Evolutionary conservation across 2,113 vertebrate genomes (phyloP).

Genomic region (Aphyosemion australe): DNA sequence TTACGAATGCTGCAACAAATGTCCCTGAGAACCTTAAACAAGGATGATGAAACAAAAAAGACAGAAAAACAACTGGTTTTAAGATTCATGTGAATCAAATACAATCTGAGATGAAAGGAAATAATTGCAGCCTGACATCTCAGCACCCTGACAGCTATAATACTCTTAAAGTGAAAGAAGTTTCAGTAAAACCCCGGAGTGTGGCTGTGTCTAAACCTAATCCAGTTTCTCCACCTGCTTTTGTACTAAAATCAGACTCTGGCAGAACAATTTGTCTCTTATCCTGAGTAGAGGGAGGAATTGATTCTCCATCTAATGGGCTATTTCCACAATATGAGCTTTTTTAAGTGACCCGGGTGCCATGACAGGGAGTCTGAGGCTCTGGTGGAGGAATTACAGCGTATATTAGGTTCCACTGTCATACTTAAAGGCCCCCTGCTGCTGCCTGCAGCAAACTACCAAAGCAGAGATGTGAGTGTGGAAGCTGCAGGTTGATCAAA

Average conservation of each 20-base stretch:
- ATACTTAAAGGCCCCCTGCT: neutral
- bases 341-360: conserved; percentile 1
- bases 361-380: conserved; percentile 9
- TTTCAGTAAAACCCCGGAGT: conserved; percentile 18
- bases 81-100: conserved; percentile 28
- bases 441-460: neutral
- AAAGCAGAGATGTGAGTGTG: neutral
- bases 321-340: conserved; percentile 14
- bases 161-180: conserved; percentile 31
- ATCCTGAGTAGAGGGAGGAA: neutral
- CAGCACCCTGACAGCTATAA: conserved; percentile 29
- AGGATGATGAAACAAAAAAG: conserved; percentile 7
- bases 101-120: conserved; percentile 22
- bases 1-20: conserved; percentile 35
- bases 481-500: conserved; percentile 3
- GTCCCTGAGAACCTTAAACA: conserved; percentile 26
- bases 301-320: conserved; percentile 5
- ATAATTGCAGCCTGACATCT: conserved; percentile 6
- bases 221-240: conserved; percentile 25
- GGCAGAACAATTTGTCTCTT: neutral
- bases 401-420: neutral
- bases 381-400: neutral
- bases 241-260: neutral
- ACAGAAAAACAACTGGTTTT: conserved; percentile 20
- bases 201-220: conserved; percentile 45